Evolutionary conservation across 2,797 vertebrate species (phyloP).

Genomic region (Neosilurus hyrtlii): DNA sequence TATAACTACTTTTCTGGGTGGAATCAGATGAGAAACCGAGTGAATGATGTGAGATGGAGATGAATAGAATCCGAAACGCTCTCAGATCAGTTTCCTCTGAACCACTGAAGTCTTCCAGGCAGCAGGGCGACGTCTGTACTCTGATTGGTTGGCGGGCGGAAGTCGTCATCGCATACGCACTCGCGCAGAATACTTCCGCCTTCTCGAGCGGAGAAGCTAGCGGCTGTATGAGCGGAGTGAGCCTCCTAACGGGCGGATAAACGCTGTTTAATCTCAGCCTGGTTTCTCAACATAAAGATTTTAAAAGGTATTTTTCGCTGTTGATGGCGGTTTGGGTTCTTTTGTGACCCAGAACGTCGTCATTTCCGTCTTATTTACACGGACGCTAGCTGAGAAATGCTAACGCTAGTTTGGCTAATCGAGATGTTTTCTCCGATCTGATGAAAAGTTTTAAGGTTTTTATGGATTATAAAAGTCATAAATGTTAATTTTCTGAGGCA

Average conservation of each 20-base stretch:
- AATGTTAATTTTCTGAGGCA: neutral
- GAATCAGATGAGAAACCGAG: too few relatives aligned
- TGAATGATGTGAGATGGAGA: too few relatives aligned
- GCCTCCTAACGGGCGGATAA: neutral
- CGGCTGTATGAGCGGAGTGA: neutral
- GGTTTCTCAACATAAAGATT: accelerated
- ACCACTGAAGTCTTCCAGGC: neutral
- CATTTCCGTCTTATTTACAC: neutral
- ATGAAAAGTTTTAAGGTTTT: neutral
- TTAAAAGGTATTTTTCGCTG: neutral
- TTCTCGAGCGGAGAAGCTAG: slow-evolving; percentile 5
- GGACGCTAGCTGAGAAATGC: neutral
- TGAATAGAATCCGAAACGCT: too few relatives aligned
- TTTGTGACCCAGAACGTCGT: neutral
- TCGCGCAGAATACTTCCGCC: slow-evolving; percentile 18
- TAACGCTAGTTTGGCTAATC: neutral
- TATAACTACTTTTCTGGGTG: too few relatives aligned
- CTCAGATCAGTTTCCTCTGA: too few relatives aligned
- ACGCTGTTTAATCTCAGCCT: neutral
- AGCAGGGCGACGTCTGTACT: neutral
- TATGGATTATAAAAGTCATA: too few relatives aligned
- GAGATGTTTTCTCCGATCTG: neutral
- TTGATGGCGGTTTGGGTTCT: neutral
- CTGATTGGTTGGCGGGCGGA: slow-evolving; percentile 22
- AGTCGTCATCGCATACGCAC: slow-evolving; percentile 26